phyloP scores from a whole-genome alignment of 2,797 vertebrate species.

The Coilia nasus region DNA sequence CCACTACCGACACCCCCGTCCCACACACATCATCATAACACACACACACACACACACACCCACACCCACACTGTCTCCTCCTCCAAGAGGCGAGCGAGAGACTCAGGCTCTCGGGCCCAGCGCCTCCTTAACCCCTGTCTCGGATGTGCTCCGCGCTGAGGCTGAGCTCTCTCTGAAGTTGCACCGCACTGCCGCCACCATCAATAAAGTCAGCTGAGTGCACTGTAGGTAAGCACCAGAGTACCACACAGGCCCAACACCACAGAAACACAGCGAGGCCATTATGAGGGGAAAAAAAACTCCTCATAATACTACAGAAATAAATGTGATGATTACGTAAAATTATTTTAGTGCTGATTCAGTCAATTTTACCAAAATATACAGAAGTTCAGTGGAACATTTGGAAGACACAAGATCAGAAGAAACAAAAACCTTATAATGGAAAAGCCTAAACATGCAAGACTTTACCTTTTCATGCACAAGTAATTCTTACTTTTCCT shows the following conservation, averaged over 20 bases:
- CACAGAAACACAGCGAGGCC: not conserved
- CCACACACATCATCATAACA: not conserved
- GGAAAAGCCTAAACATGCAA: not conserved
- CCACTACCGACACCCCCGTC: slow-evolving; percentile 38
- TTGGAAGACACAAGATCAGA: too few relatives aligned
- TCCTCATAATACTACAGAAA: not conserved
- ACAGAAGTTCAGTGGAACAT: not conserved
- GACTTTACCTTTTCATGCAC: not conserved
- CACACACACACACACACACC: not conserved
- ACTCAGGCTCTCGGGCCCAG: not conserved
- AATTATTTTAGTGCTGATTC: not conserved
- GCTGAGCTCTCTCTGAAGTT: slow-evolving; percentile 5
- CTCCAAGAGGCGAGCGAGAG: not conserved
- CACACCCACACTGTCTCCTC: not conserved
- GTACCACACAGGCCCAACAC: not conserved
- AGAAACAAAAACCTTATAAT: not conserved
- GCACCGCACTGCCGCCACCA: not conserved
- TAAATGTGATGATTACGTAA: not conserved
- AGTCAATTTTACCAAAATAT: not conserved
- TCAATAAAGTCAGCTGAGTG: not conserved
- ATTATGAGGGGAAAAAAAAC: not conserved
- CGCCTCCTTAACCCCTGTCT: slow-evolving; percentile 19
- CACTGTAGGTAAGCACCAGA: not conserved
- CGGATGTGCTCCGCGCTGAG: not conserved
- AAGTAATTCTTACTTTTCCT: not conserved